Evolutionary conservation across 2,113 vertebrate genomes (phyloP).

Genomic region (Hipposideros armiger): DNA sequence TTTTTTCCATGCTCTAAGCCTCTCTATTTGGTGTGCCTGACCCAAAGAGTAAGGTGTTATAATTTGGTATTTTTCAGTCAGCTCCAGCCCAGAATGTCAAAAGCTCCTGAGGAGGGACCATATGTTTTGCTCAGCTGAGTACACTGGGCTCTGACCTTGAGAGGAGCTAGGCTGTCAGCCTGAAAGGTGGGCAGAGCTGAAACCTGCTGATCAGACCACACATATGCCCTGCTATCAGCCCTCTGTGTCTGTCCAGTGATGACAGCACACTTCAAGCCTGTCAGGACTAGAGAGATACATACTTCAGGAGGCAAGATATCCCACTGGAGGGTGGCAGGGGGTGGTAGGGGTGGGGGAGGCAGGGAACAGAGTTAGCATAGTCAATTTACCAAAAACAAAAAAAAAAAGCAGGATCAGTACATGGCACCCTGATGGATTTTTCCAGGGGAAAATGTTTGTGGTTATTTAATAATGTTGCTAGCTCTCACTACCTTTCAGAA

Average conservation of each 20-base stretch:
- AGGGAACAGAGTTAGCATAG: background rate
- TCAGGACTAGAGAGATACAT: background rate
- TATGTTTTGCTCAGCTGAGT: background rate
- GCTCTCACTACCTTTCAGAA: background rate
- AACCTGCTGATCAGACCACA: background rate
- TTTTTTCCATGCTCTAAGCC: background rate
- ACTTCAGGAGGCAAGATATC: background rate
- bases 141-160: background rate
- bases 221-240: background rate
- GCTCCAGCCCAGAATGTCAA: background rate
- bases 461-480: conserved; percentile 37
- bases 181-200: background rate
- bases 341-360: too few relatives aligned
- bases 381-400: conserved; percentile 8
- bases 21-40: background rate
- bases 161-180: background rate
- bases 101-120: background rate
- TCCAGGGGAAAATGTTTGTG: background rate
- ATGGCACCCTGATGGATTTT: background rate
- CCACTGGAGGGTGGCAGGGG: background rate
- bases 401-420: background rate
- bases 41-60: background rate
- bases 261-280: background rate
- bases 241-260: fast-evolving
- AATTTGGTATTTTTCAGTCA: background rate